Conservation (phyloP, 2,113 vertebrate genomes). For the Thalassoma bifasciatum region DNA sequence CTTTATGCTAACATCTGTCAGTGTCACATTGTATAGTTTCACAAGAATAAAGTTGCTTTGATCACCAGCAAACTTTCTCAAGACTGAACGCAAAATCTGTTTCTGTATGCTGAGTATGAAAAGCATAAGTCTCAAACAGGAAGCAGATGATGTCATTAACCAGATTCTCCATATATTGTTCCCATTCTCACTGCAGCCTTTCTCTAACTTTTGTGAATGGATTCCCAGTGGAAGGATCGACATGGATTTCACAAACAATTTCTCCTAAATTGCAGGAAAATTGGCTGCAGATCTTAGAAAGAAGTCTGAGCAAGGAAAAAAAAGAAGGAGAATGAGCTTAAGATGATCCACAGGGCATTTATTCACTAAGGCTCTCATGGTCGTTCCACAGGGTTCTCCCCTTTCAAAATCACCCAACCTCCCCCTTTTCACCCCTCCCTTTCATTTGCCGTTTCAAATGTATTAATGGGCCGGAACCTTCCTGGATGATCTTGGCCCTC, state of each 20-base stretch:
- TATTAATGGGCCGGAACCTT: constrained; percentile 88
- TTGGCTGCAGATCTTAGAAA: constrained; percentile 82
- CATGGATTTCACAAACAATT: constrained; percentile 88
- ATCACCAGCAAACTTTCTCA: constrained; percentile 66
- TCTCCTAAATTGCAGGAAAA: constrained; percentile 87
- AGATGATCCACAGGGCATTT: constrained; percentile 82
- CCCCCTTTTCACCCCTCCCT: constrained; percentile 62
- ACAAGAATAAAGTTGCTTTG: constrained; percentile 60
- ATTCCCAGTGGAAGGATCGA: constrained; percentile 76
- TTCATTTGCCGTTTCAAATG: constrained; percentile 86
- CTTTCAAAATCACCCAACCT: constrained; percentile 84
- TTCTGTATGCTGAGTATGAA: constrained; percentile 63
- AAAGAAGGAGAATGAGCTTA: constrained; percentile 68
- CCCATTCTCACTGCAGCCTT: constrained; percentile 31
- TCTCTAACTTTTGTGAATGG: constrained; percentile 63
- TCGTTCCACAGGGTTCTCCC: constrained; percentile 81
- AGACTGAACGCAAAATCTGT: constrained; percentile 61
- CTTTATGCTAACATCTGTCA: constrained; percentile 69
- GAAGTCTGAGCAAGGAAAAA: constrained; percentile 17
- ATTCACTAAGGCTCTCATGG: constrained; percentile 80
- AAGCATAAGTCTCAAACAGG: constrained; percentile 67
- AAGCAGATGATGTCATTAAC: constrained; percentile 75
- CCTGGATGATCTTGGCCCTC: constrained; percentile 85
- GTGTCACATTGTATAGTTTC: constrained; percentile 44
- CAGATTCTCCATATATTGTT: constrained; percentile 62